Percentiles rank a stretch among this genome's conserved stretches.
These are phyloP conservation scores for Lumbricus terrestris DNA, from an alignment of 2,888 invertebrate genomes.

Conservation along the genomic window DNA sequence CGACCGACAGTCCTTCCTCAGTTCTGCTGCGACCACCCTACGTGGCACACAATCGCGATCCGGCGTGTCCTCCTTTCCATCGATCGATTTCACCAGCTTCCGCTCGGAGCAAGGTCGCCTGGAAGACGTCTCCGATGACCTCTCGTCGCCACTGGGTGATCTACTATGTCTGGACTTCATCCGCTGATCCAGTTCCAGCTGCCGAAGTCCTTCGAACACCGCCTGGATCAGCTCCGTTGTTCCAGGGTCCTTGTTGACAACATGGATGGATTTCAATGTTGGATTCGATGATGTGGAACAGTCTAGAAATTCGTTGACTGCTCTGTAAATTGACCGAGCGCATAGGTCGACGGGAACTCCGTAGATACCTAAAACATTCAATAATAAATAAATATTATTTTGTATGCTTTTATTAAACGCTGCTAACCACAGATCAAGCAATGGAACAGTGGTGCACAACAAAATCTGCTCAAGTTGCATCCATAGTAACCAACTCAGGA, in stretches of 20 bases:
- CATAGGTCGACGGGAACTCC: neutral
- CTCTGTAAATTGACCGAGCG: neutral
- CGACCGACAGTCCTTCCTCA: neutral
- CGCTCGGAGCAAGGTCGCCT: neutral
- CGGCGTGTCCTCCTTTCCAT: neutral
- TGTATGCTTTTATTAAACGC: too few relatives aligned
- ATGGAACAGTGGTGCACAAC: too few relatives aligned
- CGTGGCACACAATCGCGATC: too few relatives aligned
- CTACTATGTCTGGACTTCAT: neutral
- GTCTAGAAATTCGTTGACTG: neutral
- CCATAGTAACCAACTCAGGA: too few relatives aligned
- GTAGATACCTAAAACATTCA: neutral
- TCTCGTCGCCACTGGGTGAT: neutral
- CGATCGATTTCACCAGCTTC: neutral
- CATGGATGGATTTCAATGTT: neutral
- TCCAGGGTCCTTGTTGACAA: conserved; percentile 6
- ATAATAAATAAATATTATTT: too few relatives aligned
- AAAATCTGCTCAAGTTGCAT: too few relatives aligned
- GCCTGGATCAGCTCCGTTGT: conserved; percentile 13
- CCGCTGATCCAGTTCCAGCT: neutral
- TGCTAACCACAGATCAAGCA: too few relatives aligned
- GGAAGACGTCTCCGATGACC: neutral
- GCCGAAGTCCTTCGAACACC: neutral
- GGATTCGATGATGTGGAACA: neutral
- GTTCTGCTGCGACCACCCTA: too few relatives aligned